phyloP scores from a whole-genome alignment of 2,113 vertebrate genomes.

The Astatotilapia flaviijosephi region DNA sequence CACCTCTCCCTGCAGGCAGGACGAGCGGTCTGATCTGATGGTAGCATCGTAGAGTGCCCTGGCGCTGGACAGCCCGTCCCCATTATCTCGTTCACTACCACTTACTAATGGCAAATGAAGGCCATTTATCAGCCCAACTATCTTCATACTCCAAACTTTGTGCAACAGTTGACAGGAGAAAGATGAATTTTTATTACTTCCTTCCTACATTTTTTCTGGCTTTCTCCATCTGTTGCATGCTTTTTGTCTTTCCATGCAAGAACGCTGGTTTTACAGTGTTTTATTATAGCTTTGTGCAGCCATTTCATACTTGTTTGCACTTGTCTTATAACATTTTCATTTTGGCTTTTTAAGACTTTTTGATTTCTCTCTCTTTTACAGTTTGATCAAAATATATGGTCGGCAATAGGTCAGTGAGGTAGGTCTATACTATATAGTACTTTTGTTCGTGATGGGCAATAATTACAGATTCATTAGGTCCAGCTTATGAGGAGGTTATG shows the following conservation, averaged over 20 bases:
- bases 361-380: background rate
- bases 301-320: background rate
- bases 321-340: background rate
- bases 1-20: background rate
- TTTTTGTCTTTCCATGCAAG: background rate
- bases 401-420: background rate
- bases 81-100: constrained; percentile 14
- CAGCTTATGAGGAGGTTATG: background rate
- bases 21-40: constrained; percentile 21
- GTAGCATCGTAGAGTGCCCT: background rate
- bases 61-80: background rate
- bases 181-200: constrained; percentile 20
- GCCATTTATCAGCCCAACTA: constrained; percentile 31
- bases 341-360: background rate
- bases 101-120: constrained; percentile 13
- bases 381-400: background rate
- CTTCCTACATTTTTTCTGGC: background rate
- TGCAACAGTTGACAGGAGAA: constrained; percentile 12
- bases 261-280: background rate
- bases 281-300: background rate
- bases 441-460: background rate
- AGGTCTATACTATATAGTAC: background rate
- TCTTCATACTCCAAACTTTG: constrained; percentile 16
- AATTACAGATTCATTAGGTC: background rate
- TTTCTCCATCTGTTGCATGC: background rate